phyloP scores from a whole-genome alignment of 2,113 vertebrate genomes.

The Panurus biarmicus region DNA sequence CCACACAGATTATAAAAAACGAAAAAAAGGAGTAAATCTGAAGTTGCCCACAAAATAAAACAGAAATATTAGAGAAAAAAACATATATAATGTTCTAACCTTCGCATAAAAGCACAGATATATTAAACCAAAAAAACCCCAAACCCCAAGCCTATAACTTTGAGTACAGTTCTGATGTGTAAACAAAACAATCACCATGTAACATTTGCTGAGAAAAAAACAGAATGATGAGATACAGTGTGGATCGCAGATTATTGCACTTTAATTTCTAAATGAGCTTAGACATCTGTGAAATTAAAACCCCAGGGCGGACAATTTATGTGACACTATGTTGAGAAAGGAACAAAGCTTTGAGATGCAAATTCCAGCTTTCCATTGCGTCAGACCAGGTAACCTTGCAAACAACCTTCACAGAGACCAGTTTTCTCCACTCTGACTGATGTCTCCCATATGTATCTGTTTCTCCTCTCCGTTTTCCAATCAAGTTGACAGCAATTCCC shows the following conservation, averaged over 20 bases:
- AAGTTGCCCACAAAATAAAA: neutral
- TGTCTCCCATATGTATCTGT: constrained; percentile 67
- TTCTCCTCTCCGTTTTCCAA: constrained; percentile 64
- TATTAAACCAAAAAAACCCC: neutral
- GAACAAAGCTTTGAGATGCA: constrained; percentile 74
- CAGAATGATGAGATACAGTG: constrained; percentile 20
- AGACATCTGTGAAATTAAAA: constrained; percentile 77
- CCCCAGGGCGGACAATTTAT: constrained; percentile 62
- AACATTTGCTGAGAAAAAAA: constrained; percentile 28
- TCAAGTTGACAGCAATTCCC: constrained; percentile 72
- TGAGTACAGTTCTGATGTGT: neutral
- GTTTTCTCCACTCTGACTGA: constrained; percentile 59
- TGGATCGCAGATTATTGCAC: constrained; percentile 62
- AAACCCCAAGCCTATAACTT: neutral
- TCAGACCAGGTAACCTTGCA: constrained; percentile 70
- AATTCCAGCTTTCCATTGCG: constrained; percentile 61
- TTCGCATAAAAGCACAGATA: neutral
- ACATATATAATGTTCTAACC: neutral
- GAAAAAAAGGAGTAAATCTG: neutral
- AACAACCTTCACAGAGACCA: constrained; percentile 67
- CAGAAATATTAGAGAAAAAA: neutral
- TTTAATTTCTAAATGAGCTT: constrained; percentile 75
- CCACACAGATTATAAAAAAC: neutral
- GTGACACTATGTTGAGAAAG: constrained; percentile 60
- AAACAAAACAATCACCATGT: constrained; percentile 46